These are phyloP conservation scores for Tenrec ecaudatus DNA, from an alignment of 2,113 vertebrate species.

Conservation along the genomic window DNA sequence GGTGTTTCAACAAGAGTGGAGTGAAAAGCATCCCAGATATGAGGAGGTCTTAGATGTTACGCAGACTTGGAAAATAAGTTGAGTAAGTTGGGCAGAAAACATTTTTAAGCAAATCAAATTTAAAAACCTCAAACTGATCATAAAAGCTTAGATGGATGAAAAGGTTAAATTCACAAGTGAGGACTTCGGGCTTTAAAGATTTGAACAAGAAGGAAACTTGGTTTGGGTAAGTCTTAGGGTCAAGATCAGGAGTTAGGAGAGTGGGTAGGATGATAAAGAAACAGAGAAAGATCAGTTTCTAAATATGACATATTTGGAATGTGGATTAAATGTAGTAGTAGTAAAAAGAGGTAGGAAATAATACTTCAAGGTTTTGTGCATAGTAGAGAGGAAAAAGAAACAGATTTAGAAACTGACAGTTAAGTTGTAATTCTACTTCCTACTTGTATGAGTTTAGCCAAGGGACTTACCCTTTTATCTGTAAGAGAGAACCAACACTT, in stretches of 20 bases:
- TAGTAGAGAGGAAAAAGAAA: background rate
- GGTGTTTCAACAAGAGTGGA: background rate
- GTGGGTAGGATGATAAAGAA: background rate
- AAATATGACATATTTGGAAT: background rate
- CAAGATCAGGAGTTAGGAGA: background rate
- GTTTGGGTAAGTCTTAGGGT: background rate
- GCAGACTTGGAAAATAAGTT: background rate
- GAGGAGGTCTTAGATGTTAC: background rate
- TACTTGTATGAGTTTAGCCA: background rate
- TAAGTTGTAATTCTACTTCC: background rate
- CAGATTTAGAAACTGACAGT: background rate
- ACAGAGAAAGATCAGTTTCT: background rate
- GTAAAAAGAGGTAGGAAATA: background rate
- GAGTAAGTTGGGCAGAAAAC: background rate
- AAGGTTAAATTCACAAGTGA: background rate
- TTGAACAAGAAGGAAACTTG: background rate
- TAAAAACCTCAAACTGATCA: background rate
- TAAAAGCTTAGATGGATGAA: background rate
- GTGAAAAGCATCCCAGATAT: background rate
- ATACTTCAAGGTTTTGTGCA: background rate
- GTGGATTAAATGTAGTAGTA: background rate
- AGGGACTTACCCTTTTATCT: background rate
- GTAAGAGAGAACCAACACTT: background rate
- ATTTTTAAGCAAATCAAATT: background rate
- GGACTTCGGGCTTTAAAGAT: background rate